Conservation (phyloP, 2,797 vertebrate species). For the Halcyon smyrnensis region DNA sequence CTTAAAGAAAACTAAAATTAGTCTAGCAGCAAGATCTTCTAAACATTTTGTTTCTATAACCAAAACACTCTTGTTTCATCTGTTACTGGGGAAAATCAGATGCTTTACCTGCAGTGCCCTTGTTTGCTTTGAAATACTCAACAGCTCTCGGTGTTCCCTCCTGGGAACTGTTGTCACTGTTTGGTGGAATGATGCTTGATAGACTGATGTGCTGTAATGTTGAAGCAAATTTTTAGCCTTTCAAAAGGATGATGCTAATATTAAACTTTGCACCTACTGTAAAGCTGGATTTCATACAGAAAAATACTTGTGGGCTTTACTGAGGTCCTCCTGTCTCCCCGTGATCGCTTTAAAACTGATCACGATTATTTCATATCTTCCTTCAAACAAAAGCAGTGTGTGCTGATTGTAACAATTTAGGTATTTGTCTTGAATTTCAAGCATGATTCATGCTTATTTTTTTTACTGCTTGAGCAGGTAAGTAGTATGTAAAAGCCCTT, state of each 20-base stretch:
- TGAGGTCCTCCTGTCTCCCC: not conserved
- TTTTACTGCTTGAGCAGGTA: not conserved
- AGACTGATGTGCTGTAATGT: not conserved
- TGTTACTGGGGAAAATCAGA: not conserved
- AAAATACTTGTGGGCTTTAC: not conserved
- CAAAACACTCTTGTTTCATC: not conserved
- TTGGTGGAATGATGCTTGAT: not conserved
- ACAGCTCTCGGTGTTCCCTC: not conserved
- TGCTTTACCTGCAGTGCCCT: not conserved
- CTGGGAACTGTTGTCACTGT: not conserved
- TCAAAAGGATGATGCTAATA: not conserved
- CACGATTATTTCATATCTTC: not conserved
- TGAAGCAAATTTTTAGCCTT: not conserved
- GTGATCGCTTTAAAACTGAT: not conserved
- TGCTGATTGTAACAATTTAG: not conserved
- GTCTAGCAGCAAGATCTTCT: not conserved
- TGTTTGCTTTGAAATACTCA: not conserved
- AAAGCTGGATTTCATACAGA: not conserved
- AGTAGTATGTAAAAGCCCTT: not conserved
- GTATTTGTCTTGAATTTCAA: not conserved
- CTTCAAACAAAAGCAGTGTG: not conserved
- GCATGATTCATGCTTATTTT: not conserved
- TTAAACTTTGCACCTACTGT: not conserved
- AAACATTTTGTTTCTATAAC: not conserved
- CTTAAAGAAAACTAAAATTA: not conserved